A percentile compares a stretch with the other conserved stretches of the same genome.
phyloP scores from a whole-genome alignment of 2,113 vertebrate genomes.

The Hyperoodon ampullatus region DNA sequence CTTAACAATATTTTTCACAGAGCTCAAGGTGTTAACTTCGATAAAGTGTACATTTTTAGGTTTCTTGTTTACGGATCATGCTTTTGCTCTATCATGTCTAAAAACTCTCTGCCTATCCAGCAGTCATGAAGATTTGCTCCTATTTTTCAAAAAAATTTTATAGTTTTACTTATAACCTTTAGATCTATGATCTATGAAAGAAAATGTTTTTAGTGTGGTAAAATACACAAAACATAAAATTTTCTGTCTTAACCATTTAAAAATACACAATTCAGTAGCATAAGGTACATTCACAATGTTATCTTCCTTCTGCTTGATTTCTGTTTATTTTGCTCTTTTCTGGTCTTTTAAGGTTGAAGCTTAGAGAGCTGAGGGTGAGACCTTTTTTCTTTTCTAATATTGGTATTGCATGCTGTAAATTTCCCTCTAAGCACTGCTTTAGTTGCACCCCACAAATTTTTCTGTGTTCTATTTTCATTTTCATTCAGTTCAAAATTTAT shows the following conservation, averaged over 20 bases:
- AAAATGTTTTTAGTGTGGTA: neutral
- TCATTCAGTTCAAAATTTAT: neutral
- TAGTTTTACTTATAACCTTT: neutral
- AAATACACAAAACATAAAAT: neutral
- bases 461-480: neutral
- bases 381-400: neutral
- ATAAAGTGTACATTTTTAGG: neutral
- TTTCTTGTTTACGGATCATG: neutral
- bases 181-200: neutral
- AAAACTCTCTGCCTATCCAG: neutral
- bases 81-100: neutral
- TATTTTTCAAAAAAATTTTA: neutral
- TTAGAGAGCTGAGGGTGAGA: neutral
- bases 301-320: neutral
- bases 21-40: neutral
- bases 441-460: neutral
- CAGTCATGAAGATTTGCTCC: neutral
- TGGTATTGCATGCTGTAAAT: neutral
- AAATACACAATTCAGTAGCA: neutral
- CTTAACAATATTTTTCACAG: neutral
- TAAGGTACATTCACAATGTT: neutral
- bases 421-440: neutral
- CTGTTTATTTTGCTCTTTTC: neutral
- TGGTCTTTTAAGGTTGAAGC: neutral
- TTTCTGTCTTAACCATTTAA: neutral